Conservation (phyloP, 1,140 invertebrate species). For the Metopolophium dirhodum region DNA sequence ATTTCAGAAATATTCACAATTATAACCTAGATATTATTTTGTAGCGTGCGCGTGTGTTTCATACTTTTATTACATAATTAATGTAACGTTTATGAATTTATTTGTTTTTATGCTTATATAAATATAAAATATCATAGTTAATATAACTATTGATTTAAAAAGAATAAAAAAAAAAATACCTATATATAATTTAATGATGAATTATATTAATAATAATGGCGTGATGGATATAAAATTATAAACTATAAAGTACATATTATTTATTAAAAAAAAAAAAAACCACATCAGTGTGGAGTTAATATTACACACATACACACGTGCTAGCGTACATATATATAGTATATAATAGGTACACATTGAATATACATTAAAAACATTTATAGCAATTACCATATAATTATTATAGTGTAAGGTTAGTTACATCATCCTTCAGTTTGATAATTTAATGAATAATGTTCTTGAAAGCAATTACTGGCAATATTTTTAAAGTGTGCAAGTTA, state of each 20-base stretch:
- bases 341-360: neutral
- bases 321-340: neutral
- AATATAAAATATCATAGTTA: neutral
- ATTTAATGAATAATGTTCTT: slow-evolving; percentile 42
- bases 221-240: neutral
- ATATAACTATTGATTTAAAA: neutral
- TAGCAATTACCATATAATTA: neutral
- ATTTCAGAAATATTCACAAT: neutral
- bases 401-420: slow-evolving; percentile 27
- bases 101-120: neutral
- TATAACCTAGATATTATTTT: neutral
- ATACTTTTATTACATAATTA: neutral
- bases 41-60: neutral
- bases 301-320: neutral
- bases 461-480: slow-evolving; percentile 17
- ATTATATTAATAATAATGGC: neutral
- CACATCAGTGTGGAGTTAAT: neutral
- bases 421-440: slow-evolving; percentile 28
- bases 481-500: slow-evolving; percentile 4
- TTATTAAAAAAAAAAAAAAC: neutral
- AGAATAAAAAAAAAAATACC: neutral
- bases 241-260: neutral
- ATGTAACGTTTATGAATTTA: neutral
- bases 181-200: slow-evolving; percentile 8
- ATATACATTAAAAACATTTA: neutral